Base-by-base conservation (phyloP, 2,797 vertebrate genomes). In the Moxostoma hubbsi region DNA sequence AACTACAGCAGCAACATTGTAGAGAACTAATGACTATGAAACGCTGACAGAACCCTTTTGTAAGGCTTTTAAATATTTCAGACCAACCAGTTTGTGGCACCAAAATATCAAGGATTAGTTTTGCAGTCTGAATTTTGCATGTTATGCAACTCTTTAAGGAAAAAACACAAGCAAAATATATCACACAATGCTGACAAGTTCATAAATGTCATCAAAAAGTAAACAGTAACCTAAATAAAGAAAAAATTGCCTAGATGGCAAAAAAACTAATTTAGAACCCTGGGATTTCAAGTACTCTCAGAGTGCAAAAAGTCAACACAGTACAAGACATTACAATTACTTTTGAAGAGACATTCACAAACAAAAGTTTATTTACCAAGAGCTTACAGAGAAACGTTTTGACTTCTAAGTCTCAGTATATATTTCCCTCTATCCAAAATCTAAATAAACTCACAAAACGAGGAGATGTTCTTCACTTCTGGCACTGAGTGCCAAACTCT, bases 401-500 rank as follows among this genome's bases (percentile, higher is more conserved):
- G 15, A 36, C 46, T 61, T 46, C 57, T 46, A 24, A 46, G 11
- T 15, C 16, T 70, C 63, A 73, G 68, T 62, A 46, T 50, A 43
- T 16, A 50, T 54, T 67, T 67, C 49, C 18, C 77, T 6, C 59
- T 77, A 82, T 79, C 67, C n/a, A 51, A 10, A 65, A 62, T 62
- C 51, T 51, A 74, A 80, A 82, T 69, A 73, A 75, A 72, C 65
- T 66, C 55, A 64, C 57, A 73, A 63, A 61, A 36, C 59, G 46
- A 73, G 24, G 46, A 80, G 62, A 76, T 80, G 80, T 83, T 57
- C 64, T 74, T 18, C 74, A 80, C 53, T 81, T 36, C 46, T 67
- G 43, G 45, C 12, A 73, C n/a, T 2, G 53, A 85, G 76, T 74
- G 81, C 84, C 55, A 77, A 50, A 75, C 81, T 86, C 71, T 77